Percentiles rank a stretch among this genome's conserved stretches.
Evolutionary conservation across 2,113 vertebrate genomes (phyloP).

Genomic region (Gila orcuttii): DNA sequence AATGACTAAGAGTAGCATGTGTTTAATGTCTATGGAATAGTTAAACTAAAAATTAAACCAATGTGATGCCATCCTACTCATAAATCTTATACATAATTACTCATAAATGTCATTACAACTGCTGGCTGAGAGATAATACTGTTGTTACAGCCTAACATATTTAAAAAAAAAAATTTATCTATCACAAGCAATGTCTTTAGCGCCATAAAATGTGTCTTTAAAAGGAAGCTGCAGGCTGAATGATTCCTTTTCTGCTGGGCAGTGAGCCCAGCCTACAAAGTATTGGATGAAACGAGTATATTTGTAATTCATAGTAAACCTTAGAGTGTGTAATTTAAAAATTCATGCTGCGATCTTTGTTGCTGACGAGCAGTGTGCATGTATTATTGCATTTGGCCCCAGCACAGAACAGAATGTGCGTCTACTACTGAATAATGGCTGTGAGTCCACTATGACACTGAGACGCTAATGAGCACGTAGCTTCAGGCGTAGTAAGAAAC

Average conservation of each 20-base stretch:
- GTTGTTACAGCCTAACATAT: slow-evolving; percentile 8
- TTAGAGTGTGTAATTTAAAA: slow-evolving; percentile 41
- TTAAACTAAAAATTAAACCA: neutral
- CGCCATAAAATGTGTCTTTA: slow-evolving; percentile 12
- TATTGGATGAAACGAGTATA: slow-evolving; percentile 3
- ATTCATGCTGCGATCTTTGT: slow-evolving; percentile 45
- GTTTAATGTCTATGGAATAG: neutral
- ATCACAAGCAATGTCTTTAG: neutral
- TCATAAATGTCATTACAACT: neutral
- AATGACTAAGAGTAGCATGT: neutral
- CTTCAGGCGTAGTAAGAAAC: slow-evolving; percentile 50
- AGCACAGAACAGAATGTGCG: slow-evolving; percentile 25
- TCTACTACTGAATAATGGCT: slow-evolving; percentile 45
- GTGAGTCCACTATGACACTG: slow-evolving; percentile 44
- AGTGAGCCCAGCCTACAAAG: slow-evolving; percentile 1
- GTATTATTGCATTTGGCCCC: slow-evolving; percentile 36
- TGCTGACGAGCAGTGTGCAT: slow-evolving; percentile 25
- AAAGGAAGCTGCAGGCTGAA: slow-evolving; percentile 23
- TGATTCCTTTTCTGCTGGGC: neutral
- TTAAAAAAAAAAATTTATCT: no score
- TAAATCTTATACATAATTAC: slow-evolving; percentile 6
- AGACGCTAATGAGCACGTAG: slow-evolving; percentile 51
- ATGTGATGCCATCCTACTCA: slow-evolving; percentile 4
- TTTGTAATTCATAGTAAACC: slow-evolving; percentile 30
- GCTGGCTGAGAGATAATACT: slow-evolving; percentile 1